phyloP scores from a whole-genome alignment of 2,113 vertebrate species.

The Spermophilus dauricus region DNA sequence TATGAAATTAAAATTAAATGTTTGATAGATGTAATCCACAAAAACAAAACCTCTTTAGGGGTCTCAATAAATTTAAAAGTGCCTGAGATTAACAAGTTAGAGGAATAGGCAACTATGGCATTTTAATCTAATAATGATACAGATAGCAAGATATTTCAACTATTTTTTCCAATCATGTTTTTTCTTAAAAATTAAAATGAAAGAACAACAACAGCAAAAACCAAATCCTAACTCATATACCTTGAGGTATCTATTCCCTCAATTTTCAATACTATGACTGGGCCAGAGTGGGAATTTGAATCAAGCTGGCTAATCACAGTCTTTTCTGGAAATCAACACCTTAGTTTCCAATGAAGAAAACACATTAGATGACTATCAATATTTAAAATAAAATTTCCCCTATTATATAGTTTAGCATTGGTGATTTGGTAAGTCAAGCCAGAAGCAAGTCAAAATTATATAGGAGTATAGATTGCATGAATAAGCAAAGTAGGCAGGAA shows the following conservation, averaged over 20 bases:
- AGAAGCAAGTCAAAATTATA: neutral
- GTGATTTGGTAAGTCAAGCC: neutral
- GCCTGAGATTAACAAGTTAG: neutral
- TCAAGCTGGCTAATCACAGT: neutral
- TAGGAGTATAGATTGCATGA: neutral
- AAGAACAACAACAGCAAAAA: neutral
- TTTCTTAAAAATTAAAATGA: neutral
- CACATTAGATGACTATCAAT: neutral
- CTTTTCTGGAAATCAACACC: neutral
- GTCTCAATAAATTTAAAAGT: neutral
- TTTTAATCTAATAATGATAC: neutral
- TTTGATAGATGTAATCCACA: neutral
- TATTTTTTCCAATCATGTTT: neutral
- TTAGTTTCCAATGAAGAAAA: neutral
- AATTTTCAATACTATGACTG: neutral
- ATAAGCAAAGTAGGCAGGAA: neutral
- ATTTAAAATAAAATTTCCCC: neutral
- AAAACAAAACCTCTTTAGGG: neutral
- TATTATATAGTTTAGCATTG: neutral
- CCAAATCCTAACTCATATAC: neutral
- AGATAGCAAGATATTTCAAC: neutral
- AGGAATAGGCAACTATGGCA: neutral
- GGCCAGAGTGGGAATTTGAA: neutral
- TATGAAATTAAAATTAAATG: neutral
- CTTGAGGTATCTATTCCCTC: neutral